A percentile compares a stretch with the other conserved stretches of the same genome.
Evolutionary conservation across 2,113 vertebrate species (phyloP).

Genomic region (Otis tarda): DNA sequence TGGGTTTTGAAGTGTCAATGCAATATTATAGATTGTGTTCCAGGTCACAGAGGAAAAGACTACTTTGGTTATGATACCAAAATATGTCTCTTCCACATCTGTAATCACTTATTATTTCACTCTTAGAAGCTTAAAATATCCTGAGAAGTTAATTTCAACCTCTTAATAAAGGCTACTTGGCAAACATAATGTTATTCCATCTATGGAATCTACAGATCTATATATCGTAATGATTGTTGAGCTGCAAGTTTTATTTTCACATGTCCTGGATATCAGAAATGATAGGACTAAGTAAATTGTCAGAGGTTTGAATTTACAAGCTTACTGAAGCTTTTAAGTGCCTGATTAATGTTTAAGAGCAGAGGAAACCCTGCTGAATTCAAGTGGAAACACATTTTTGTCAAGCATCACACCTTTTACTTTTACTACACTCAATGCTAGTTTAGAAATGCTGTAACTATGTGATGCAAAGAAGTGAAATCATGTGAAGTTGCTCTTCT

Average conservation of each 20-base stretch:
- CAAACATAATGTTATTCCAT: background rate
- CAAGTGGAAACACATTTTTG: background rate
- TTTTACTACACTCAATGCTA: background rate
- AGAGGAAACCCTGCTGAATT: background rate
- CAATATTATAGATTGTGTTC: background rate
- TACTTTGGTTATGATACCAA: background rate
- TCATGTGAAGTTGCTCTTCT: background rate
- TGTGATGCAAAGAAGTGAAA: background rate
- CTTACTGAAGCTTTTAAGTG: background rate
- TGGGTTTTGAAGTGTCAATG: background rate
- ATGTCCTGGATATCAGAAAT: background rate
- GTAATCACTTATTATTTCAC: background rate
- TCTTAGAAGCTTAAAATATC: background rate
- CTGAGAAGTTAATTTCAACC: background rate
- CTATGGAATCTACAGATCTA: background rate
- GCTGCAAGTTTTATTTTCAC: background rate
- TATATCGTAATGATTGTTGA: background rate
- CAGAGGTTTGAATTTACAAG: background rate
- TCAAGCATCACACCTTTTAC: background rate
- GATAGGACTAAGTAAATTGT: background rate
- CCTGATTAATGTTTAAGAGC: background rate
- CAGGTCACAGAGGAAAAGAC: background rate
- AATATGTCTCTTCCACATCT: background rate
- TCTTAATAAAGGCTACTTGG: background rate
- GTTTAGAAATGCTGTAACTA: background rate